Percentiles rank a stretch among this genome's conserved stretches.
phyloP scores from a whole-genome alignment of 2,888 invertebrate species.

The Limenitis camilla region DNA sequence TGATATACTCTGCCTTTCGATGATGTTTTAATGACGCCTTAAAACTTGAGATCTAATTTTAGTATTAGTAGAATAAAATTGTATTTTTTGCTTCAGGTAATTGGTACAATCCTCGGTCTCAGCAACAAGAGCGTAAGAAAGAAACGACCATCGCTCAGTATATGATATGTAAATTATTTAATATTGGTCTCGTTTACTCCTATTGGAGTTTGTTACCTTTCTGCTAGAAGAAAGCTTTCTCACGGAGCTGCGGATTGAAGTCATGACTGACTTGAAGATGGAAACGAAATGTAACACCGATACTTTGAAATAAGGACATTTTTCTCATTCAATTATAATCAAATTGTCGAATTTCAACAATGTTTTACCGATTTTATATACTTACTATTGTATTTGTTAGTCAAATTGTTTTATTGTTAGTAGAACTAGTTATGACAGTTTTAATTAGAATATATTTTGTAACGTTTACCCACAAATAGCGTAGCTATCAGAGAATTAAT shows the following conservation, averaged over 20 bases:
- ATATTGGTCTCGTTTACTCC: slow-evolving; percentile 59
- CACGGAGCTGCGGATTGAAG: slow-evolving; percentile 41
- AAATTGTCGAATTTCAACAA: too few species aligned
- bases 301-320: too few species aligned
- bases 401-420: too few species aligned
- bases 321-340: too few species aligned
- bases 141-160: slow-evolving; percentile 85
- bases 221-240: slow-evolving; percentile 43
- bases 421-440: too few species aligned
- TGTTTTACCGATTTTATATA: slow-evolving; percentile 6
- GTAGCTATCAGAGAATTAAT: too few species aligned
- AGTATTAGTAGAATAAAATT: background rate
- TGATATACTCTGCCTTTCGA: background rate
- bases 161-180: slow-evolving; percentile 57
- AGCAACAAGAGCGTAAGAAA: slow-evolving; percentile 85
- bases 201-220: slow-evolving; percentile 62
- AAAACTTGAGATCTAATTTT: background rate
- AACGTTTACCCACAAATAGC: too few species aligned
- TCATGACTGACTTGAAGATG: slow-evolving; percentile 33
- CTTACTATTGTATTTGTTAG: slow-evolving; percentile 1
- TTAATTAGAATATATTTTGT: too few species aligned
- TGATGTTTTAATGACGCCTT: background rate
- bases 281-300: background rate
- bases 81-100: slow-evolving; percentile 60
- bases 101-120: slow-evolving; percentile 85